These are phyloP conservation scores for Neostethus bicornis DNA, from an alignment of 2,797 vertebrate species.

Conservation along the genomic window DNA sequence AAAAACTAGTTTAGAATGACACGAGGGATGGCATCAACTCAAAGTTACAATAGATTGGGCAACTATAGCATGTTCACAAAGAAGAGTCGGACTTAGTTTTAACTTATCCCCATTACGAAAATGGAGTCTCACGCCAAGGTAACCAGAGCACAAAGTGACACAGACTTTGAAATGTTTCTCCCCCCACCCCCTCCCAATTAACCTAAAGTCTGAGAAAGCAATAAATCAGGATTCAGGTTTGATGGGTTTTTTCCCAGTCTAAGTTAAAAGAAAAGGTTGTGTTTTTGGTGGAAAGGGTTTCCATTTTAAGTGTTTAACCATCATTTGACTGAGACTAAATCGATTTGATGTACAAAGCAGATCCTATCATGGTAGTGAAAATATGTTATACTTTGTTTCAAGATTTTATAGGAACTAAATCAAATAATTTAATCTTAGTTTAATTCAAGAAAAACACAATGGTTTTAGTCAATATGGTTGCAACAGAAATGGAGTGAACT, in stretches of 20 bases:
- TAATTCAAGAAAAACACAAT: background rate
- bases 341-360: slow-evolving; percentile 7
- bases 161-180: slow-evolving; percentile 12
- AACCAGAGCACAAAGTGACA: slow-evolving; percentile 15
- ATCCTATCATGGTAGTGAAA: slow-evolving; percentile 18
- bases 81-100: background rate
- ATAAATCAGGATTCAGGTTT: slow-evolving; percentile 6
- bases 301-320: background rate
- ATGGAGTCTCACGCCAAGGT: background rate
- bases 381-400: background rate
- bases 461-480: background rate
- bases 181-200: background rate
- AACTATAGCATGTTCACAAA: background rate
- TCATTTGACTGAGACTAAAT: background rate
- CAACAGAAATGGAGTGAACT: background rate
- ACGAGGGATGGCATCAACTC: slow-evolving; percentile 11
- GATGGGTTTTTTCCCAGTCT: slow-evolving; percentile 27
- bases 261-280: slow-evolving; percentile 19
- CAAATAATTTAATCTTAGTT: slow-evolving; percentile 1
- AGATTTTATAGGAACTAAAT: slow-evolving; percentile 1
- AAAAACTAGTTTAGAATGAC: slow-evolving; percentile 34
- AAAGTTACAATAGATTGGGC: slow-evolving; percentile 12
- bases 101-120: background rate
- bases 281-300: slow-evolving; percentile 22
- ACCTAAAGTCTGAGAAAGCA: slow-evolving; percentile 5